Conservation (phyloP, 2,888 invertebrate genomes). For the Calameuta idolon region DNA sequence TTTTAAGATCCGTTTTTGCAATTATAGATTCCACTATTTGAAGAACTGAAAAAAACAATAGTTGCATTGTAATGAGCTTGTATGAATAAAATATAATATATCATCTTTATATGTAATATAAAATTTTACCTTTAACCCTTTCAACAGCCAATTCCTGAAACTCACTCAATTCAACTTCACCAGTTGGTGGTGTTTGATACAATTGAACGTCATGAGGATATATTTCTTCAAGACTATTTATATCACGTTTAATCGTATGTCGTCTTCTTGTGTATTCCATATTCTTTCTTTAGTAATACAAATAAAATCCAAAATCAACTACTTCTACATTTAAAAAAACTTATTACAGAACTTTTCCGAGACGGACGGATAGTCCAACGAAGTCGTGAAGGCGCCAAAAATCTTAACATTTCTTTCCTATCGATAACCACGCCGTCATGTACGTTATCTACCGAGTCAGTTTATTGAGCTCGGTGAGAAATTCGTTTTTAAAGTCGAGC, state of each 20-base stretch:
- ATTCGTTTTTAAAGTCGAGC: neutral
- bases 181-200: constrained; percentile 81
- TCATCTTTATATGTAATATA: neutral
- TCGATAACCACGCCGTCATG: neutral
- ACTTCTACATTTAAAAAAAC: neutral
- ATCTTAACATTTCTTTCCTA: neutral
- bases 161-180: constrained; percentile 81
- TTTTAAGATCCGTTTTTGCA: constrained; percentile 73
- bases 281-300: neutral
- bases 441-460: neutral
- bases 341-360: neutral
- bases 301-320: neutral
- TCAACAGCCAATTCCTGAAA: constrained; percentile 91
- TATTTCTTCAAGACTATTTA: constrained; percentile 67
- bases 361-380: neutral
- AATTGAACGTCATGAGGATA: constrained; percentile 85
- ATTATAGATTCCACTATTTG: constrained; percentile 82
- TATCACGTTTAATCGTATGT: constrained; percentile 46
- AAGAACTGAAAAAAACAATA: constrained; percentile 69
- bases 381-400: neutral
- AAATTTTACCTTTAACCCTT: constrained; percentile 74
- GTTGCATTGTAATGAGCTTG: constrained; percentile 7
- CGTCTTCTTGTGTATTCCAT: constrained; percentile 33
- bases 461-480: neutral
- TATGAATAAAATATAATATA: constrained; percentile 3